phyloP scores from a whole-genome alignment of 2,797 vertebrate species.

The Morus bassanus region DNA sequence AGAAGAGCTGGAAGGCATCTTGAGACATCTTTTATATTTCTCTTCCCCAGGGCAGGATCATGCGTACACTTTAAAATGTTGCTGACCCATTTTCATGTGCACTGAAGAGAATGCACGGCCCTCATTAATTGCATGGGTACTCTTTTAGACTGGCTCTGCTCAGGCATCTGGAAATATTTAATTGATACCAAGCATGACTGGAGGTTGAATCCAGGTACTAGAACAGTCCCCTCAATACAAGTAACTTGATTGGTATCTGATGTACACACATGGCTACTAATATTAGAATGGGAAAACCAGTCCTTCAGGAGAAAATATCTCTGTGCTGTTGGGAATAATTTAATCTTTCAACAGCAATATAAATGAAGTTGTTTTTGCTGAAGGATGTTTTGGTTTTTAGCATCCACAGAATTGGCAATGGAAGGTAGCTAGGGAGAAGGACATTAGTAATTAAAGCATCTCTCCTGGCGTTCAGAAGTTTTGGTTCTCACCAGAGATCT shows the following conservation, averaged over 20 bases:
- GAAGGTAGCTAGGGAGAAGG: neutral
- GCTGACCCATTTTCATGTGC: slow-evolving; percentile 40
- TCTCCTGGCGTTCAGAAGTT: neutral
- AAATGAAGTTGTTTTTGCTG: neutral
- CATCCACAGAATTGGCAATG: neutral
- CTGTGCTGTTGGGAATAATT: neutral
- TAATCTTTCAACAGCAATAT: neutral
- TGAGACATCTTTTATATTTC: neutral
- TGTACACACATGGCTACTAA: neutral
- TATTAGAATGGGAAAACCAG: neutral
- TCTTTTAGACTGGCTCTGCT: neutral
- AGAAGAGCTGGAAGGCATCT: neutral
- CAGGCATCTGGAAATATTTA: slow-evolving; percentile 54
- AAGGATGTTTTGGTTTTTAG: neutral
- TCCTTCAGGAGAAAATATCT: neutral
- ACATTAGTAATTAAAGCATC: neutral
- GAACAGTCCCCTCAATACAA: neutral
- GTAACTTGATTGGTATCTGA: neutral
- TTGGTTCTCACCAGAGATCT: neutral
- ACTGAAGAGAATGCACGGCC: neutral
- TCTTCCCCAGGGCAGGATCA: neutral
- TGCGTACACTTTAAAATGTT: neutral
- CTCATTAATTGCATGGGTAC: neutral
- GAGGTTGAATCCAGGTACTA: neutral
- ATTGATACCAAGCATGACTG: neutral